These are phyloP conservation scores for Sebastes iracundus DNA, from an alignment of 2,797 vertebrate species.

Conservation along the genomic window DNA sequence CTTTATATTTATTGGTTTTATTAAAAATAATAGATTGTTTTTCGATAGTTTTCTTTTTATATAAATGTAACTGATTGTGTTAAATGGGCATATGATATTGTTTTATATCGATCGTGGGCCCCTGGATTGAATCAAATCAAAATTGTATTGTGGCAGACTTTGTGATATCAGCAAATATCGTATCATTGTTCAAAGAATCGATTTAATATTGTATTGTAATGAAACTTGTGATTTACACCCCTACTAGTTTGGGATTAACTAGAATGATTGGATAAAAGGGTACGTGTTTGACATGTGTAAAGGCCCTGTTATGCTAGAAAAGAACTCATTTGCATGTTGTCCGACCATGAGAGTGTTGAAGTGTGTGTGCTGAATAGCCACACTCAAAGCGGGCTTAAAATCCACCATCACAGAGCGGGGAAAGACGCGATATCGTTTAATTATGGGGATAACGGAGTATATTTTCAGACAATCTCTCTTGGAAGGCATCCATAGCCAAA, in stretches of 20 bases:
- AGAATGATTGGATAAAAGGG: background rate
- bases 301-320: background rate
- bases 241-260: background rate
- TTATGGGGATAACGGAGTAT: background rate
- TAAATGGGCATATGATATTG: too few species aligned
- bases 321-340: background rate
- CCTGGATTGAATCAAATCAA: too few species aligned
- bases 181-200: rapidly evolving
- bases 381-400: background rate
- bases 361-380: background rate
- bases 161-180: too few species aligned
- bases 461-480: background rate
- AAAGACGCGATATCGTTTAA: background rate
- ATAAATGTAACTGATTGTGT: too few species aligned
- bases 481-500: background rate
- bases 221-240: too few species aligned
- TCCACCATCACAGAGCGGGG: background rate
- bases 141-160: too few species aligned
- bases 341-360: background rate
- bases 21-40: rapidly evolving
- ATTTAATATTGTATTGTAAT: too few species aligned
- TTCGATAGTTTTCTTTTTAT: rapidly evolving
- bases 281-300: background rate
- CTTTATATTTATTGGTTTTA: too few species aligned
- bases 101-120: too few species aligned